Base-by-base conservation (phyloP, 1,140 invertebrate species). In the Rhagoletis zephyria region DNA sequence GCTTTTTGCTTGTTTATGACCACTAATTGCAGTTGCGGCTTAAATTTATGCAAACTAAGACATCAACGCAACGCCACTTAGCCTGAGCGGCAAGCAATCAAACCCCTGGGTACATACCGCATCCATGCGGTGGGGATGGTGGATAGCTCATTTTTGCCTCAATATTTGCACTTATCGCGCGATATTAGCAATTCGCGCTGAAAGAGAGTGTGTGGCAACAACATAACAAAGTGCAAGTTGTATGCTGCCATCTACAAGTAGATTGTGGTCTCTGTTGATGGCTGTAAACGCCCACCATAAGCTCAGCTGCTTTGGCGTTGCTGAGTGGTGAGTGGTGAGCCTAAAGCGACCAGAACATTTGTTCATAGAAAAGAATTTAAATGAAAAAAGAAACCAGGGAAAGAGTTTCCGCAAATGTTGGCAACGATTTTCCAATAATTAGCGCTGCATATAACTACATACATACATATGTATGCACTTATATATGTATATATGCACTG, bases 1-100 rank as follows among this genome's bases (percentile, higher is more conserved):
- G 30, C n/a, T 67, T 19, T 40, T 67, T 63, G 30, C 61, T 63
- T 63, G 61, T 63, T 63, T 63, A 12, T 63, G 16, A 40, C 64
- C 16, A 67, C 30, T 67, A 30, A 19, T 67, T 67, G 64, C 4
- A 5, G 30, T 67, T 67, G 4, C 16, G 0, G 40, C 64, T 6
- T 67, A 30, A 67, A 30, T 30, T 67, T 67, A 67, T 67, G n/a
- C 30, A 67, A 67, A 67, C 64, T 19, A 40, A 67, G 30, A 67
- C 64, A 30, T 67, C 64, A 67, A 67, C 64, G 64, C 64, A 67
- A 67, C 64, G 64, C 64, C 40, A 30, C 64, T 4, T 14, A 63
- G n/a, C 61, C 16, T 63, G 61, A 60, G 59, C 59, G 12, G 0
- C 63, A 64, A 64, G 30, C 4, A 67, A 40, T 67, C 64, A 67